Conservation (phyloP, 2,797 vertebrate genomes). For the Lerista edwardsae region DNA sequence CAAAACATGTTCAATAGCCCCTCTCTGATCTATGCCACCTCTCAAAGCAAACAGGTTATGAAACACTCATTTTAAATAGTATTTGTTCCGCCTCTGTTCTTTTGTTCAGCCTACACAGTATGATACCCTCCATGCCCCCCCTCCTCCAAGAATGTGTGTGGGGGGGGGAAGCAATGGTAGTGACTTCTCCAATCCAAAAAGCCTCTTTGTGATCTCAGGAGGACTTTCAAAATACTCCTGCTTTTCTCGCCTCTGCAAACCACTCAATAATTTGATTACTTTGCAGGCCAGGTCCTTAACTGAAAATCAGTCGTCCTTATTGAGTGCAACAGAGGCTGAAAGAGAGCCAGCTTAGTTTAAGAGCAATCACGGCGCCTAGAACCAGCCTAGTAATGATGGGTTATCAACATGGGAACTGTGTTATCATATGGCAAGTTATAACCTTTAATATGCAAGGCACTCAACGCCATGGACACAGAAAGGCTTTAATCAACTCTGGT, state of each 20-base stretch:
- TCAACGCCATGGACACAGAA: neutral
- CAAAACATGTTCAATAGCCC: too few species aligned
- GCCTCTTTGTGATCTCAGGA: neutral
- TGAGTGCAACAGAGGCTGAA: neutral
- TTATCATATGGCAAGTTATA: neutral
- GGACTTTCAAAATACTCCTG: neutral
- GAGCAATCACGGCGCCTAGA: neutral
- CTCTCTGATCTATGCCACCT: too few species aligned
- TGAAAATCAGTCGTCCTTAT: neutral
- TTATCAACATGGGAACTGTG: neutral
- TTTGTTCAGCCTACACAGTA: neutral
- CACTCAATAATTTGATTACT: neutral
- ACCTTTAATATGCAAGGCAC: slow-evolving; percentile 11
- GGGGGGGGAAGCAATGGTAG: neutral
- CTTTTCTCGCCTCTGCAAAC: neutral
- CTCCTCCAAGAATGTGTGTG: too few species aligned
- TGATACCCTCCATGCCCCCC: neutral
- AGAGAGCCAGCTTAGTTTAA: neutral
- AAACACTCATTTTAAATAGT: neutral
- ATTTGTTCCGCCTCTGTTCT: neutral
- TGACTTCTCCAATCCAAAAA: neutral
- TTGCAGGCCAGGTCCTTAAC: neutral
- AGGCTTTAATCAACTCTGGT: neutral
- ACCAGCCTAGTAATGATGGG: neutral
- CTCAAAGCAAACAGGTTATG: neutral